Evolutionary conservation across 2,888 invertebrate species (phyloP).

Genomic region (Bombyx huttoni): DNA sequence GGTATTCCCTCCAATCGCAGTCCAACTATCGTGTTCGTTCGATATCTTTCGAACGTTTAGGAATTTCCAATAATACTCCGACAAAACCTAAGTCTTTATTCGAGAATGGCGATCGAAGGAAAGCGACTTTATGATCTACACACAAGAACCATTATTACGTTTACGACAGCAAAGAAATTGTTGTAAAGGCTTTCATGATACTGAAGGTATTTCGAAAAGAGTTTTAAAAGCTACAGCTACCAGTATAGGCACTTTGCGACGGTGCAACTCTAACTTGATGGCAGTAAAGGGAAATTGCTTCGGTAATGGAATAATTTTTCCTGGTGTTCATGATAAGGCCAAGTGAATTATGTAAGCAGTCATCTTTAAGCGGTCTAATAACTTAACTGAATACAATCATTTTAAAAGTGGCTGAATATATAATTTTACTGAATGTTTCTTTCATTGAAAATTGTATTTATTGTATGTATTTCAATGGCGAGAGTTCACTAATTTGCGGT

Average conservation of each 20-base stretch:
- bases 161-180: constrained; percentile 11
- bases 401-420: background rate
- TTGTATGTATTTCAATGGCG: no score
- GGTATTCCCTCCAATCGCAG: constrained; percentile 48
- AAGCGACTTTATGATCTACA: background rate
- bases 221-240: constrained; percentile 38
- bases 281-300: constrained; percentile 42
- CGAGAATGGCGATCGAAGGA: background rate
- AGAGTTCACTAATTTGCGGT: no score
- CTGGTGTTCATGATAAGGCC: constrained; percentile 19
- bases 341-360: constrained; percentile 14
- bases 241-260: constrained; percentile 21
- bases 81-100: constrained; percentile 11
- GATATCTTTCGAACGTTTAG: constrained; percentile 53
- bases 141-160: constrained; percentile 12
- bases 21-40: constrained; percentile 48
- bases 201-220: constrained; percentile 58
- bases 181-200: constrained; percentile 29
- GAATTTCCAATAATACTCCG: constrained; percentile 65
- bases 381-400: background rate
- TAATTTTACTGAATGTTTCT: no score
- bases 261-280: constrained; percentile 27
- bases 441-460: no score
- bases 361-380: background rate
- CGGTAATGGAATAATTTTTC: constrained; percentile 40